phyloP scores from a whole-genome alignment of 2,888 invertebrate genomes.

The Dendrolimus houi region DNA sequence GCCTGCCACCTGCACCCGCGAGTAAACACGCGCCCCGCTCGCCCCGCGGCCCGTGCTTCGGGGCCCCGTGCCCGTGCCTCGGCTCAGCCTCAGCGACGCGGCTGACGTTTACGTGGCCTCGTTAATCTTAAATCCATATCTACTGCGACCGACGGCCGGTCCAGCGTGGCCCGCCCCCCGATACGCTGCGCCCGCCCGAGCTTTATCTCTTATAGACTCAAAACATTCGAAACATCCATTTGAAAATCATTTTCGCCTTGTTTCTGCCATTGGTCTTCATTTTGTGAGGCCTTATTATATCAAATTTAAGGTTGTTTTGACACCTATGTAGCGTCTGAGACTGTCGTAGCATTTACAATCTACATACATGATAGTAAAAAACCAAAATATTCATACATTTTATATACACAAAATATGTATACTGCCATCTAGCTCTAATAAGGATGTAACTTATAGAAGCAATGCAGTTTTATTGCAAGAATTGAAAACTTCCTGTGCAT shows the following conservation, averaged over 20 bases:
- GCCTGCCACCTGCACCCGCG: constrained; percentile 50
- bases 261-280: too few relatives aligned
- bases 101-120: constrained; percentile 50
- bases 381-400: too few relatives aligned
- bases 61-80: constrained; percentile 79
- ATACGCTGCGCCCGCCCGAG: constrained; percentile 2
- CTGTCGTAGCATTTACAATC: too few relatives aligned
- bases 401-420: too few relatives aligned
- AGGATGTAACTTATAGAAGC: too few relatives aligned
- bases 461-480: too few relatives aligned
- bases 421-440: too few relatives aligned
- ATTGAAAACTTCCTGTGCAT: too few relatives aligned
- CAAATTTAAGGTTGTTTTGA: too few relatives aligned
- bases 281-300: too few relatives aligned
- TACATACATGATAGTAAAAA: too few relatives aligned
- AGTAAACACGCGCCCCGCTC: constrained; percentile 82
- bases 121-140: constrained; percentile 69
- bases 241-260: background rate
- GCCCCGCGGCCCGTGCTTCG: constrained; percentile 78
- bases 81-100: constrained; percentile 46
- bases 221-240: background rate
- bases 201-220: background rate
- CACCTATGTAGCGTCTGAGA: too few relatives aligned
- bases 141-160: constrained; percentile 39
- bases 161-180: constrained; percentile 34